Percentiles rank a stretch among this genome's conserved stretches.
phyloP scores from a whole-genome alignment of 2,888 invertebrate species.

The Chalcosyrphus nemorum region DNA sequence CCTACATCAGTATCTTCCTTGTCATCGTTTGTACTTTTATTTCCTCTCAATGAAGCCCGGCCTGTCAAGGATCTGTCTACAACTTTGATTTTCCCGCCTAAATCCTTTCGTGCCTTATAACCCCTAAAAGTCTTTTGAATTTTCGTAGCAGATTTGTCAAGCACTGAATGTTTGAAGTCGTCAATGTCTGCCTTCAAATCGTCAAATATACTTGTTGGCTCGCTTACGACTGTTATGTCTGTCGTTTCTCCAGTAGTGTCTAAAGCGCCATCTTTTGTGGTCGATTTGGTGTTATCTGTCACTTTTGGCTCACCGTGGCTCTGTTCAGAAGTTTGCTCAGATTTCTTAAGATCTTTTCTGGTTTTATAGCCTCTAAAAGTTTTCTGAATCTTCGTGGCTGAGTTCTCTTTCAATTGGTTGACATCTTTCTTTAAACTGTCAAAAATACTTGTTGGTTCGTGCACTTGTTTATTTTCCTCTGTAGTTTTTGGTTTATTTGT shows the following conservation, averaged over 20 bases:
- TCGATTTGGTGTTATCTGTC: not conserved
- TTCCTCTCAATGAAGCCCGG: too few species aligned
- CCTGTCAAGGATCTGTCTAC: not conserved
- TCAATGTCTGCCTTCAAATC: not conserved
- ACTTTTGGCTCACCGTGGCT: not conserved
- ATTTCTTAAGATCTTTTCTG: conserved; percentile 9
- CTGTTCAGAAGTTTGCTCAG: not conserved
- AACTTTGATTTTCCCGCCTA: not conserved
- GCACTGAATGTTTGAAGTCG: not conserved
- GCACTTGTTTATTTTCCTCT: too few species aligned
- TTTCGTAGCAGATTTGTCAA: conserved; percentile 58
- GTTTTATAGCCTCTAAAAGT: conserved; percentile 60
- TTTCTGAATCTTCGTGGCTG: conserved; percentile 64
- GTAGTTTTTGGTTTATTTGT: too few species aligned
- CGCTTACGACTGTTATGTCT: not conserved
- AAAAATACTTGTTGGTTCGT: not conserved
- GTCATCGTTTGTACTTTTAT: too few species aligned
- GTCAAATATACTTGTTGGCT: not conserved
- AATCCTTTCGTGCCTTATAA: conserved; percentile 45
- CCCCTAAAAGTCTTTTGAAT: conserved; percentile 73
- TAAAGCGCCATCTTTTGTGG: not conserved
- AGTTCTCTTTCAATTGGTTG: conserved; percentile 12
- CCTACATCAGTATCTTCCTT: not conserved
- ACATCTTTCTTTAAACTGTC: not conserved
- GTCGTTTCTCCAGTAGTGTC: not conserved